Base-by-base conservation (phyloP, 2,888 invertebrate species). In the Xanthia togata region DNA sequence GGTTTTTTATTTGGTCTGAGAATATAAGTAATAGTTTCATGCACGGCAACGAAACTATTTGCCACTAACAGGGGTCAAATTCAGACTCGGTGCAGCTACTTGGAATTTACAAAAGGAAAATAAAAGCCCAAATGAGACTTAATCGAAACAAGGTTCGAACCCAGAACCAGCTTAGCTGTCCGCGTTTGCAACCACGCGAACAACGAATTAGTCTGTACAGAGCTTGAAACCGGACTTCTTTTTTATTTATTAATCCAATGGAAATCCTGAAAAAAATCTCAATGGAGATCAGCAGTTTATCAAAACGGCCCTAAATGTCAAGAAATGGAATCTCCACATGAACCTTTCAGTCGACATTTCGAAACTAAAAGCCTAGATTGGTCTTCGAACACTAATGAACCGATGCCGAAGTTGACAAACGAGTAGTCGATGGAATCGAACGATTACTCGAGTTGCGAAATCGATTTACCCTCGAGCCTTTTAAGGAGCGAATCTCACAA, bases 401-500 rank as follows among this genome's bases (percentile, higher is more conserved):
- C 50, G 60, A 78, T 64, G 55, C 31, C 38, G 57, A 67, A 74
- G 31, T 79, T 75, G 57, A 71, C 55, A 64, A 83, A 83, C 75
- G 79, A 81, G 68, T 64, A 17, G 44, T 35, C 57, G 47, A 60
- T 75, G 44, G 41, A 60, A 64, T 64, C 60, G 20, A 79, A 60
- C 41, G 50, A 71, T 83, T 75, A 64, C 17, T 71, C 55, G 59
- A 79, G 55, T 82, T 71, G 67, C 35, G 47, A 83, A 79, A 82
- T 83, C 79, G 50, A 75, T 79, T 79, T 74, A 71, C 71, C 60
- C 53, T 64, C 60, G 31, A 31, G 55, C 75, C 71, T 68, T 75
- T 70, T 23, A 59, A 47, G 72, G 53, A 72, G 63, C 6, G n/a
- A 73, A 76, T 82, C 38, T 57, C 23, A 57, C 11, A 73, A 69